Evolutionary conservation across 2,888 invertebrate genomes (phyloP), one percentile per base, ranked within the genome.

Genomic region (Clunio marinus): DNA sequence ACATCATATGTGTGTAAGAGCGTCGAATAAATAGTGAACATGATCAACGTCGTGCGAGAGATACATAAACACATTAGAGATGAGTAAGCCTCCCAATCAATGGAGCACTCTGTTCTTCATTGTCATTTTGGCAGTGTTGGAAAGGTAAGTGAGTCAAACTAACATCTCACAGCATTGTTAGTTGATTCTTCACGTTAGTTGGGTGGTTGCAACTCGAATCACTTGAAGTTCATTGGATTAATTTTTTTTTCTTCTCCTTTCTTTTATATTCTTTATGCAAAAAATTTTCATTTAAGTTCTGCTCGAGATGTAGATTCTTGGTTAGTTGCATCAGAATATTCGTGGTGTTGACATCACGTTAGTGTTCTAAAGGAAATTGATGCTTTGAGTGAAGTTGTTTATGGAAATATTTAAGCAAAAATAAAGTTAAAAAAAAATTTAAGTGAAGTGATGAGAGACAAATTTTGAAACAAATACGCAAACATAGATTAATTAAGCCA

Each of bases 231-330:
- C 63, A 46, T 63, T 63, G 63, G 63, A 63, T 63, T 63, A 46
- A 63, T 46, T 28, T 63, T 45, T 63, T 37, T 45, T 63, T 63
- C 32, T 62, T n/a, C 45, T 60, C 32, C 37, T 37, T 25, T 59
- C 32, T n/a, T 15, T 62, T 62, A 10, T 24, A 35, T 59, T 59
- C 60, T 37, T 28, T 37, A 20, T 57, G 35, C 37, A 37, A 62
- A 45, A 63, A 63, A 27, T 25, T 25, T 27, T 45, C 66, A 66
- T 66, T 66, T 66, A 66, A 66, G 66, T 66, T 66, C 51, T 66
- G 66, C 28, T 22, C 13, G 35, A 28, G 22, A 51, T 35, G 55
- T 32, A 35, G 35, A 55, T 66, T 66, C 66, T 66, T n/a, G 35
- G 66, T 35, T 45, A 66, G 66, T 66, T 66, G 51, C 51, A 66